Conservation (phyloP, 2,113 vertebrate genomes). For the Romanogobio albipinnatus region DNA sequence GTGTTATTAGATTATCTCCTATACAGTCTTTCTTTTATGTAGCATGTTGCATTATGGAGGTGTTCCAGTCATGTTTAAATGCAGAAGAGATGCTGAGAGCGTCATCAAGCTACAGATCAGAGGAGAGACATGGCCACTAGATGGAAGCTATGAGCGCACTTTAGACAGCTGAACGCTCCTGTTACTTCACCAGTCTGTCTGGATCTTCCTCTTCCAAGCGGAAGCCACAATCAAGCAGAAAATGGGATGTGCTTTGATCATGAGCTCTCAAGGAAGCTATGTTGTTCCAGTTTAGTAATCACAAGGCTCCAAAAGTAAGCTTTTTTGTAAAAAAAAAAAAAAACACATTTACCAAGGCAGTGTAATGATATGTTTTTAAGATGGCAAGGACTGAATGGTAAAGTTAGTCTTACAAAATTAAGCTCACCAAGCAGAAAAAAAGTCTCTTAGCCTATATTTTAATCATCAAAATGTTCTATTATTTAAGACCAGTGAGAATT, state of each 20-base stretch:
- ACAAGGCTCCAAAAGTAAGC: constrained; percentile 9
- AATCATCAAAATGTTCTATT: constrained; percentile 12
- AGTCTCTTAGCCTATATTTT: constrained; percentile 6
- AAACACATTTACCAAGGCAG: not conserved
- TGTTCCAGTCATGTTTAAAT: not conserved
- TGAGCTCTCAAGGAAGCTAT: not conserved
- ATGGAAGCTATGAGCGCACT: constrained; percentile 30
- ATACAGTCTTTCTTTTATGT: not conserved
- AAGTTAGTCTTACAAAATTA: not conserved
- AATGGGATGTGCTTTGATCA: constrained; percentile 21
- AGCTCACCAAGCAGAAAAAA: constrained; percentile 24
- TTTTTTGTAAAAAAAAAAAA: not conserved
- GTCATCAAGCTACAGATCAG: not conserved
- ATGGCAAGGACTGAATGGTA: not conserved
- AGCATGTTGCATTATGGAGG: not conserved
- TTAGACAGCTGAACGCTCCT: not conserved
- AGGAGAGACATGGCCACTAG: constrained; percentile 49
- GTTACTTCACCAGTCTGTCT: not conserved
- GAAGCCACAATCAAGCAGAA: constrained; percentile 19
- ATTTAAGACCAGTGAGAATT: not conserved
- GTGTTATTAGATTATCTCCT: not conserved
- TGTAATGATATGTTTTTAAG: constrained; percentile 12
- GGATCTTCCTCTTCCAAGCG: constrained; percentile 21
- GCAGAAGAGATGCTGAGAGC: not conserved
- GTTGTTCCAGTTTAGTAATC: constrained; percentile 28